Base-by-base conservation (phyloP, 2,888 invertebrate genomes). In the Iselma pallidipennis region DNA sequence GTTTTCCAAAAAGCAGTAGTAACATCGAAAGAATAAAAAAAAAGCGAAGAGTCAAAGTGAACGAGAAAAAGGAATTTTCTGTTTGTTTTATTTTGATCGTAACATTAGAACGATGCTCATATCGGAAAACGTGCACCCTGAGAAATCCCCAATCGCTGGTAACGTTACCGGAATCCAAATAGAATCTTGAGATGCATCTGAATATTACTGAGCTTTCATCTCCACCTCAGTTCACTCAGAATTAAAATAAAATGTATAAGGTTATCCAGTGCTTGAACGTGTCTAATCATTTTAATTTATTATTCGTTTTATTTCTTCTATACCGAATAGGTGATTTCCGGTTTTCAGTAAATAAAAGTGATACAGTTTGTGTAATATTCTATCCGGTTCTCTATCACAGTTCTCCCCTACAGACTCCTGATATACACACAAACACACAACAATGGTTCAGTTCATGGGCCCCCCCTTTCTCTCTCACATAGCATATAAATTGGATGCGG, bases 391-490 rank as follows among this genome's bases (percentile, higher is more conserved):
- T 42, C 45, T 45, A 45, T 45, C 45, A 45, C 12, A 6, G 12
- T 45, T 45, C 21, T 45, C 45, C 45, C 45, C 45, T 21, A 10
- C 45, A 21, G 9, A 19, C 42, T 25, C 16, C 48, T 48, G 48
- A 62, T 63, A 62, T 60, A 63, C 65, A 61, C 55, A 57, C 61
- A 56, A 59, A 62, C 59, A 65, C 61, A 61, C 62, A 59, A 60
- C 60, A 60, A 53, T 64, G 59, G 60, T 61, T 57, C 55, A 59
- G 61, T 66, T 61, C 61, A 59, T 23, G 29, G 58, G 53, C 55
- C 49, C 63, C 29, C 62, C 57, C 49, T 7, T 31, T 49, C n/a
- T 42, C 53, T 59, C 65, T 59, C 52, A n/a, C 33, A 33, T 19
- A 29, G 29, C 51, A 21, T 33, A 51, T 51, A 51, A 51, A 51